Evolutionary conservation across 2,888 invertebrate genomes (phyloP).

Genomic region (Polyommatus icarus): DNA sequence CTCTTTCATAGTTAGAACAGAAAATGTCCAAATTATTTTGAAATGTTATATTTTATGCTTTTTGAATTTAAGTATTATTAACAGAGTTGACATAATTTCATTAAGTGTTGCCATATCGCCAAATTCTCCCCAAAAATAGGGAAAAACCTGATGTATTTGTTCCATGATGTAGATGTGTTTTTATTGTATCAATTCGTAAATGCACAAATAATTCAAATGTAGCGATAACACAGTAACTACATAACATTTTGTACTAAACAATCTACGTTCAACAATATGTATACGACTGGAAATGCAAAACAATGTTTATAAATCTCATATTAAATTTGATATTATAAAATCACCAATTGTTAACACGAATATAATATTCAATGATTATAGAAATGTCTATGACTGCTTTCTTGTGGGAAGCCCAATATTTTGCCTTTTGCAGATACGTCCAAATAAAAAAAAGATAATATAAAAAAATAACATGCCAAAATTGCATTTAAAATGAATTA

Average conservation of each 20-base stretch:
- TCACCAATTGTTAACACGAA: conserved; percentile 17
- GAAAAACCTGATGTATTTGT: neutral
- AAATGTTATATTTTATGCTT: neutral
- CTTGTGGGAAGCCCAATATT: neutral
- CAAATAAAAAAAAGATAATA: neutral
- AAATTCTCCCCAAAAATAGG: neutral
- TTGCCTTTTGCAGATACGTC: neutral
- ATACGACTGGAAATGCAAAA: conserved; percentile 41
- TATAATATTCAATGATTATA: conserved; percentile 17
- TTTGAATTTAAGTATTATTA: neutral
- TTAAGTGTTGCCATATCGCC: neutral
- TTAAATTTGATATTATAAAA: neutral
- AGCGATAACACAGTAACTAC: conserved; percentile 26
- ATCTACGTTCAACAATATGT: conserved; percentile 58
- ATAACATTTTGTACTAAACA: conserved; percentile 55
- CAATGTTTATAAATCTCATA: conserved; percentile 33
- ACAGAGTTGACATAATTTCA: neutral
- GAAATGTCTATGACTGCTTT: conserved; percentile 26
- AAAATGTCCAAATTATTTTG: neutral
- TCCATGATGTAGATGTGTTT: conserved; percentile 16
- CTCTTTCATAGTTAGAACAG: neutral
- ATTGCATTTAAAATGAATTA: neutral
- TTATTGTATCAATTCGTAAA: conserved; percentile 24
- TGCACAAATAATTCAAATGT: conserved; percentile 8
- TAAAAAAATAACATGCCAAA: neutral